Percentiles rank a stretch among this genome's conserved stretches.
Conservation (phyloP, 2,113 vertebrate genomes). For the Urocolius indicus region DNA sequence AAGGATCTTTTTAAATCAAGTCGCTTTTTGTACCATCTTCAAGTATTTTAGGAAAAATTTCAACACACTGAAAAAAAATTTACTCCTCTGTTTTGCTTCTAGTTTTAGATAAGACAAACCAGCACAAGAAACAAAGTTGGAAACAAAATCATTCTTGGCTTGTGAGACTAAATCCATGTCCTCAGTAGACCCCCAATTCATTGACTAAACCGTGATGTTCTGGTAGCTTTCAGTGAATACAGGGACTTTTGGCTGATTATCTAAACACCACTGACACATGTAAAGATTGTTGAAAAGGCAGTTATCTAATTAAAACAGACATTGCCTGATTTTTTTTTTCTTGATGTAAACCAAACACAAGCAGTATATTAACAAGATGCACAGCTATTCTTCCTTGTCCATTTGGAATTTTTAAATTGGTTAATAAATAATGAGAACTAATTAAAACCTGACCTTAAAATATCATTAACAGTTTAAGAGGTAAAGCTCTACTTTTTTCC, state of each 20-base stretch:
- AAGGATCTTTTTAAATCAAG: not conserved
- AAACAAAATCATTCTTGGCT: not conserved
- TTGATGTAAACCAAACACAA: not conserved
- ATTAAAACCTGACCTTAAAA: conserved; percentile 2
- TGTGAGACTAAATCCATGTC: not conserved
- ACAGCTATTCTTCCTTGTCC: conserved; percentile 11
- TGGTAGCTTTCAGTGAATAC: not conserved
- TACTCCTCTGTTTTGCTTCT: not conserved
- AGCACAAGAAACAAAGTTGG: not conserved
- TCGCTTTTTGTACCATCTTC: not conserved
- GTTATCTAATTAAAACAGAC: not conserved
- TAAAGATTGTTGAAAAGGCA: not conserved
- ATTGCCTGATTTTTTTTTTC: not conserved
- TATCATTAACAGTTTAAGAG: conserved; percentile 6
- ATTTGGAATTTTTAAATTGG: conserved; percentile 55
- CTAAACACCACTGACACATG: not conserved
- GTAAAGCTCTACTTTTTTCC: not conserved
- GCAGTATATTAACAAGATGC: conserved; percentile 13
- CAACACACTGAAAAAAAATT: not conserved
- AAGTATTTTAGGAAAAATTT: not conserved
- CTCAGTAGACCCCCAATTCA: not conserved
- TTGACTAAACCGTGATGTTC: not conserved
- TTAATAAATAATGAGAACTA: conserved; percentile 26
- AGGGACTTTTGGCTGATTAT: not conserved
- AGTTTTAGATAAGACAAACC: not conserved